Base-by-base conservation (phyloP, 2,888 invertebrate species). In the Scaptomyza tumidula region DNA sequence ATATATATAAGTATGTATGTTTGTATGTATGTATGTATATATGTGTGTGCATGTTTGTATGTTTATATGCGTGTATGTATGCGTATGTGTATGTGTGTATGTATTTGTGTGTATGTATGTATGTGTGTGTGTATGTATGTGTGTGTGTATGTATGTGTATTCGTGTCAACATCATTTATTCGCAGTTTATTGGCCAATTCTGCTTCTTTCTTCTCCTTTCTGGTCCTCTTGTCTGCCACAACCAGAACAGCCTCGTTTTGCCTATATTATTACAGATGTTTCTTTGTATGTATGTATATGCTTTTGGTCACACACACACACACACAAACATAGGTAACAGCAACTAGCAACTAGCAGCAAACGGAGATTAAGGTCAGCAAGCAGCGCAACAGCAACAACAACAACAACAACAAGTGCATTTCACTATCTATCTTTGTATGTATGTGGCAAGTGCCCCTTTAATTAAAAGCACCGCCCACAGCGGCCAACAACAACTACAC, bases 281-380 rank as follows among this genome's bases (percentile, higher is more conserved):
- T 19, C 13, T 35, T 1, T n/a, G 35, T 59, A n/a, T 48, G 29
- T 43, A 6, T 52, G 37, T 19, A 46, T 24, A 5, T 37, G 33
- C 29, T 14, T 55, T 45, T 13, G 56, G 10, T 29, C 19, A 35
- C 33, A 50, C 45, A 4, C 9, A 10, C 6, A 50, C 10, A n/a
- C n/a, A 35, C 10, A 50, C 14, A 14, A 5, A 46, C 7, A 56
- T 45, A 56, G 56, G 39, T 44, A 49, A 60, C 24, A 41, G 16
- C 41, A 41, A 6, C 27, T 27, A 41, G 16, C 41, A 41, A 6
- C 27, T 27, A n/a, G 29, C 59, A 41, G 39, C 37, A 10, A 16
- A 24, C 9, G 19, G 31, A 62, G 55, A 77, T 76, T 77, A 77
- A 73, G 73, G 75, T 68, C 77, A 76, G 61, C 72, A 31, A 57